Base-by-base conservation (phyloP, 1,140 invertebrate genomes). In the Melanaphis sacchari region DNA sequence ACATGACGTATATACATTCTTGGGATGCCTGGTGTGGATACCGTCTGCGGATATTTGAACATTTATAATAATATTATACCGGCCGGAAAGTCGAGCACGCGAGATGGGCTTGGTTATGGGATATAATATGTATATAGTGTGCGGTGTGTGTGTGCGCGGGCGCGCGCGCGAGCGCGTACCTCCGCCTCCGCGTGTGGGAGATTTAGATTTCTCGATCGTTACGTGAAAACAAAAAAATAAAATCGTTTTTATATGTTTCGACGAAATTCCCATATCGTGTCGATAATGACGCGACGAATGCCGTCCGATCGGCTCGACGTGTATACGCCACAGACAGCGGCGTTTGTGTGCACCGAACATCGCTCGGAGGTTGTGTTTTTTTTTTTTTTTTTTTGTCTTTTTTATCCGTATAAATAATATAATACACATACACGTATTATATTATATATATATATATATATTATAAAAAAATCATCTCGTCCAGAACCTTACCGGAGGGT, bases 241-340 rank as follows among this genome's bases (percentile, higher is more conserved):
- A 85, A 38, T 89, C 1, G 0, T 49, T 11, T 52, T 49, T 9
- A 22, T n/a, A n/a, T n/a, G n/a, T 89, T 89, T 38, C 24, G 2
- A 59, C 52, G 15, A 59, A 59, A 90, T 90, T 90, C 88, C 52
- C 88, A 90, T 90, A 90, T 90, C 88, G 88, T 90, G 88, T 90
- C 88, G 88, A 90, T 90, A 90, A 90, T 90, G 49, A 90, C 52
- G 88, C 52, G 88, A 90, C 49, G 24, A 54, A 90, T 26, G 31
- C 22, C 36, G 46, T 46, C 31, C 31, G 84, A 76, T 76, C 59
- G 59, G 31, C 7, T 31, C 59, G 18, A 76, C 15, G 84, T 46
- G 1, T 43, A 11, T 38, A 2, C 11, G 38, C 24, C 9, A 8
- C 38, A 66, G 59, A n/a, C 59, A n/a, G 26, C 59, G 31, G 31